Conservation (phyloP, 2,113 vertebrate species). For the Tyto alba region DNA sequence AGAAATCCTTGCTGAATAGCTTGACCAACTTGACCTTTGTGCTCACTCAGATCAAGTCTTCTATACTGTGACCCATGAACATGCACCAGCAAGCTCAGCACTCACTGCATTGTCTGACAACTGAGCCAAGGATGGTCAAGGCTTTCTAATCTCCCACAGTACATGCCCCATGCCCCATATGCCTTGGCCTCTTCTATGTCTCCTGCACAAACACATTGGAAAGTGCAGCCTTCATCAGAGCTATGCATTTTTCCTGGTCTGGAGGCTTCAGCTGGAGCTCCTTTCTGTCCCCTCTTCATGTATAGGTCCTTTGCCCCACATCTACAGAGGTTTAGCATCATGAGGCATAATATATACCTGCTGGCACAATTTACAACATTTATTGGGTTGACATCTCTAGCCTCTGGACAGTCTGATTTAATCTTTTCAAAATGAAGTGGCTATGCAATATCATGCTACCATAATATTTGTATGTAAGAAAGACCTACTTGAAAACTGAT, state of each 20-base stretch:
- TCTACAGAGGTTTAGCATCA: not conserved
- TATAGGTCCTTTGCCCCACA: not conserved
- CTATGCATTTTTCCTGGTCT: not conserved
- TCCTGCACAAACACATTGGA: fast-evolving
- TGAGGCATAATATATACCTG: too few species aligned
- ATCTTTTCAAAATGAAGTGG: not conserved
- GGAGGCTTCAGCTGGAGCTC: not conserved
- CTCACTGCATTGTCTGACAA: not conserved
- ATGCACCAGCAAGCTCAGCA: not conserved
- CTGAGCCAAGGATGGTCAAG: not conserved
- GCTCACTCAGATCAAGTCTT: not conserved
- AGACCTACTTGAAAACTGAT: not conserved
- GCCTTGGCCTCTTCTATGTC: not conserved
- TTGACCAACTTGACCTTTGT: not conserved
- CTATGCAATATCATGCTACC: not conserved
- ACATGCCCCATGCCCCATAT: fast-evolving
- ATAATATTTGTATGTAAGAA: not conserved
- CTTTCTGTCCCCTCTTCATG: not conserved
- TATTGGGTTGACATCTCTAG: not conserved
- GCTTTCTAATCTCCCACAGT: not conserved
- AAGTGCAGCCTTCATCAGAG: not conserved
- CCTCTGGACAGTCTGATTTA: not conserved
- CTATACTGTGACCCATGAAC: not conserved
- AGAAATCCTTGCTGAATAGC: not conserved
- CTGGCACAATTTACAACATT: fast-evolving